Conservation (phyloP, 2,113 vertebrate genomes). For the Anseranas semipalmata region DNA sequence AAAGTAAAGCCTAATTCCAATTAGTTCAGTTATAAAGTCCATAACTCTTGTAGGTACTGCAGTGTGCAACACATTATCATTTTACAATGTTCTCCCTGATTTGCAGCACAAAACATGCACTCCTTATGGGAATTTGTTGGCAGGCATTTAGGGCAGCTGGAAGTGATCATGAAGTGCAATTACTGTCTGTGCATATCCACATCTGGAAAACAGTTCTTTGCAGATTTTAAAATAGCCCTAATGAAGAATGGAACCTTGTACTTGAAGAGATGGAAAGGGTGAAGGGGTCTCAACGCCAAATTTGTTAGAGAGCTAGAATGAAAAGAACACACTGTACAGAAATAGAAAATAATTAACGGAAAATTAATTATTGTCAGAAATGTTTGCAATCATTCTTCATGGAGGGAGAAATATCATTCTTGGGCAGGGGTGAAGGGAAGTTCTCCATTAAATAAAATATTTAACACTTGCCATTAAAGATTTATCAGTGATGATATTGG, state of each 20-base stretch:
- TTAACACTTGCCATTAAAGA: background rate
- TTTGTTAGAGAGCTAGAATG: slow-evolving; percentile 46
- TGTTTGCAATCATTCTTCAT: background rate
- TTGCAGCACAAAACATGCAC: slow-evolving; percentile 85
- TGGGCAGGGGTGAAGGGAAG: background rate
- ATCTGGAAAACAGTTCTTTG: slow-evolving; percentile 90
- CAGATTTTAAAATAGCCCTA: slow-evolving; percentile 81
- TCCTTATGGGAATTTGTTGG: slow-evolving; percentile 89
- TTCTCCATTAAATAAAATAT: slow-evolving; percentile 29
- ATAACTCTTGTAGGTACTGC: slow-evolving; percentile 84
- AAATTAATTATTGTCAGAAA: slow-evolving; percentile 62
- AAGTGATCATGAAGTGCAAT: slow-evolving; percentile 97
- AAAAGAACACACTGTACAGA: slow-evolving; percentile 37
- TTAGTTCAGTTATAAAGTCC: slow-evolving; percentile 86
- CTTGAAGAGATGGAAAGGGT: slow-evolving; percentile 61
- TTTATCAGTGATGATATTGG: background rate
- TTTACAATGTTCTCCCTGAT: slow-evolving; percentile 87
- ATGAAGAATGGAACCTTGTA: slow-evolving; percentile 82
- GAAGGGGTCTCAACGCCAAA: slow-evolving; percentile 60
- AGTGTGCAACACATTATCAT: slow-evolving; percentile 86
- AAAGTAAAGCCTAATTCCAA: slow-evolving; percentile 77
- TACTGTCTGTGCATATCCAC: slow-evolving; percentile 92
- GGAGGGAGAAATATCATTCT: background rate
- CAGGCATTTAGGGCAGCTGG: slow-evolving; percentile 90
- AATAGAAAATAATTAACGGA: slow-evolving; percentile 47